phyloP scores from a whole-genome alignment of 2,888 invertebrate genomes.

The Lepidonotus clava region DNA sequence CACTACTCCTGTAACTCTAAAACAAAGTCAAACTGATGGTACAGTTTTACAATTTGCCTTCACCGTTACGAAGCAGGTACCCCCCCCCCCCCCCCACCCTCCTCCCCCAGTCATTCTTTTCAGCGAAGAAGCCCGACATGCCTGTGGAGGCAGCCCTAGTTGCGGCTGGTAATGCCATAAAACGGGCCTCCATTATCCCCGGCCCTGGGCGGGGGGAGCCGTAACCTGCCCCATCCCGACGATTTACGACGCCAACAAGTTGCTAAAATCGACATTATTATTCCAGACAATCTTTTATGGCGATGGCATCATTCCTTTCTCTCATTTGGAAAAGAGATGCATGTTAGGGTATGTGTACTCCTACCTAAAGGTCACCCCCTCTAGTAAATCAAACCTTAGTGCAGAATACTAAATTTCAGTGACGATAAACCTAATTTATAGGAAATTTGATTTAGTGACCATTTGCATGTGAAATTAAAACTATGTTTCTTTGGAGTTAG shows the following conservation, averaged over 20 bases:
- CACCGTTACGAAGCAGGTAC: neutral
- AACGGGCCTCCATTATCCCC: conserved; percentile 1
- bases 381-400: too few relatives aligned
- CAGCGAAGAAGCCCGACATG: neutral
- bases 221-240: neutral
- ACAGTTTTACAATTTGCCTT: neutral
- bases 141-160: neutral
- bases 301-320: neutral
- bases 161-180: neutral
- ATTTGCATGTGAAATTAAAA: too few relatives aligned
- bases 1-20: too few relatives aligned
- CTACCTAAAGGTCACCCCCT: too few relatives aligned
- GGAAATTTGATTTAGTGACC: too few relatives aligned
- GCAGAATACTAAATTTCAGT: too few relatives aligned
- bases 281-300: neutral
- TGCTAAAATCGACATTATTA: conserved; percentile 1
- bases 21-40: neutral
- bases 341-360: too few relatives aligned
- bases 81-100: neutral
- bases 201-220: neutral
- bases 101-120: too few relatives aligned
- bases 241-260: neutral
- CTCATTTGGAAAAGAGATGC: too few relatives aligned
- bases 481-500: too few relatives aligned
- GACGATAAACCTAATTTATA: too few relatives aligned